Evolutionary conservation across 2,797 vertebrate species (phyloP), one percentile per base, ranked within the genome.

Genomic region (Schizopygopsis malacanthus): DNA sequence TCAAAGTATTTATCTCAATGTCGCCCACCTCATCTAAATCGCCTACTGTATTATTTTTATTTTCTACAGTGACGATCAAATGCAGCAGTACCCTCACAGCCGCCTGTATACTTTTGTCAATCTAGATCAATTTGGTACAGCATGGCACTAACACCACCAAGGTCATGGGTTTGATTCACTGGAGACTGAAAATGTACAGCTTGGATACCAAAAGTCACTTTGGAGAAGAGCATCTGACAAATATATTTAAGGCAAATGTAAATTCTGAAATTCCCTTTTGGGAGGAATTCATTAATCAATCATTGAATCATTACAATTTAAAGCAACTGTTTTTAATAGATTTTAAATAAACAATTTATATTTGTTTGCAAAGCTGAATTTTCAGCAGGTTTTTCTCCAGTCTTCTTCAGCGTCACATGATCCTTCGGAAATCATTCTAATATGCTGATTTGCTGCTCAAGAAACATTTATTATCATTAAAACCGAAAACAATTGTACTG

Each of bases 151-250:
- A 47, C 70, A 75, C n/a, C 63, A 25, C 28, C 59, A 65, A 77
- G n/a, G 45, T 54, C 82, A 84, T 25, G 37, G 28, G 25, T 65
- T 83, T 47, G 10, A 75, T 65, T 65, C 25, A 25, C 25, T 37
- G 71, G 37, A 25, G 69, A 77, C 11, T 0, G 9, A n/a, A 41
- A 41, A 50, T 47, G 2, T 77, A 77, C 20, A 10, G 10, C 71
- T 37, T 75, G 20, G 15, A 63, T n/a, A 50, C 18, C 41, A 43
- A n/a, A 65, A 52, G 25, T 33, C 13, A 15, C 11, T 52, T 76
- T 11, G 22, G 43, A 78, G 20, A 25, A 75, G 50, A 83, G 3
- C 45, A 41, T 41, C 20, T 43, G 37, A 0, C 16, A 56, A 43
- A 41, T 13, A 54, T 56, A 75, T 22, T 6, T 18, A 33, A 54